Evolutionary conservation across 2,113 vertebrate species (phyloP).

Genomic region (Pogona vitticeps): DNA sequence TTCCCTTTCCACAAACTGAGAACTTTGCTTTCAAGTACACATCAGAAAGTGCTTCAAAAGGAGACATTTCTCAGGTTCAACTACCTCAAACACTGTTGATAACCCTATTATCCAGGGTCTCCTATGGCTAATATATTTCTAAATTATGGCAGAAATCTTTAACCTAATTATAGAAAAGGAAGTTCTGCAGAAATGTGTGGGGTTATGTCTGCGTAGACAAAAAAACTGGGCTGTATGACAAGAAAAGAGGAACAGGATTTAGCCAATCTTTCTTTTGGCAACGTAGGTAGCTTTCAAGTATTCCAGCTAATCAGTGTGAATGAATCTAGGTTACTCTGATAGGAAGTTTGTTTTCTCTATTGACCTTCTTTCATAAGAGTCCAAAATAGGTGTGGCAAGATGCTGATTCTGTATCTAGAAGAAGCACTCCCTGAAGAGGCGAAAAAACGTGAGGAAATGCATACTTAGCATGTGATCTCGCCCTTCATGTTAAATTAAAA

Average conservation of each 20-base stretch:
- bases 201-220: not conserved
- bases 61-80: not conserved
- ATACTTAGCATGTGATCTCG: too few relatives aligned
- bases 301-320: not conserved
- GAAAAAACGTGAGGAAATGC: too few relatives aligned
- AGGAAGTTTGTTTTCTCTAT: not conserved
- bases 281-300: not conserved
- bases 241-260: not conserved
- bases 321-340: too few relatives aligned
- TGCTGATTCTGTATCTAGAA: too few relatives aligned
- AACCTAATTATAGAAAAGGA: not conserved
- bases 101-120: not conserved
- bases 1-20: not conserved
- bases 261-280: not conserved
- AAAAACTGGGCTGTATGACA: not conserved
- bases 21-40: not conserved
- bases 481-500: conserved; percentile 39
- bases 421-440: too few relatives aligned
- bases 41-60: not conserved
- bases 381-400: too few relatives aligned
- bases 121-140: not conserved
- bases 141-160: not conserved
- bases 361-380: not conserved
- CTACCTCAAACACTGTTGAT: not conserved
- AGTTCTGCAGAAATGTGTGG: not conserved